Conservation (phyloP, 2,888 invertebrate genomes). For the Callyntrura guangdongensis region DNA sequence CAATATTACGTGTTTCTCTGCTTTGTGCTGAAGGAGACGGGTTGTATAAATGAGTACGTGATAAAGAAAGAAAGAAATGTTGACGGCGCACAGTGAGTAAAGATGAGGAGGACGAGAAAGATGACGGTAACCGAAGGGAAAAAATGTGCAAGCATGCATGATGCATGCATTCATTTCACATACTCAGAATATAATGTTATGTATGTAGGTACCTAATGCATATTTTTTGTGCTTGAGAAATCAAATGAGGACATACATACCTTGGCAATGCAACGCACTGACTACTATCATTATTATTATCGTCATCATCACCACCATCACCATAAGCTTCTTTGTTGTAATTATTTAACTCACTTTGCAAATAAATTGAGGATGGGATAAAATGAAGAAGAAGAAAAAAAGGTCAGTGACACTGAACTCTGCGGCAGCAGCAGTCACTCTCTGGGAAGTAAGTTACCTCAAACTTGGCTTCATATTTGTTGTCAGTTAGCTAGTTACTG, state of each 20-base stretch:
- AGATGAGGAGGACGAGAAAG: slow-evolving; percentile 18
- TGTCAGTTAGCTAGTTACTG: neutral
- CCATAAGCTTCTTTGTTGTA: slow-evolving; percentile 24
- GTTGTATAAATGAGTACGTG: slow-evolving; percentile 62
- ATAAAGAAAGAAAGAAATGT: slow-evolving; percentile 21
- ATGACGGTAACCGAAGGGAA: slow-evolving; percentile 44
- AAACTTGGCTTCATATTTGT: slow-evolving; percentile 35
- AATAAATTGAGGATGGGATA: slow-evolving; percentile 74
- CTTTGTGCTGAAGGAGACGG: slow-evolving; percentile 19
- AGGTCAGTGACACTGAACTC: slow-evolving; percentile 79
- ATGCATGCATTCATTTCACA: slow-evolving; percentile 51
- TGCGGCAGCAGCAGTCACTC: slow-evolving; percentile 5
- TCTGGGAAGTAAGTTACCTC: slow-evolving; percentile 66
- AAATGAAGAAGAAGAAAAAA: slow-evolving; percentile 70
- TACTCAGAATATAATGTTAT: slow-evolving; percentile 36
- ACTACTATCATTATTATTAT: neutral
- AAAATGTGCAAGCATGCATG: slow-evolving; percentile 57
- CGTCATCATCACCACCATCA: slow-evolving; percentile 6
- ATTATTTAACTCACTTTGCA: slow-evolving; percentile 68
- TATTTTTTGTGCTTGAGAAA: slow-evolving; percentile 44
- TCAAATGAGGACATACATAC: slow-evolving; percentile 63
- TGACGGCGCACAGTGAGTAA: slow-evolving; percentile 8
- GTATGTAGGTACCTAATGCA: neutral
- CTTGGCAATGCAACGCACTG: slow-evolving; percentile 41
- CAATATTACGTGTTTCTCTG: slow-evolving; percentile 29